A percentile compares a stretch with the other conserved stretches of the same genome.
Conservation (phyloP, 2,113 vertebrate species). For the Cyrtonyx montezumae region DNA sequence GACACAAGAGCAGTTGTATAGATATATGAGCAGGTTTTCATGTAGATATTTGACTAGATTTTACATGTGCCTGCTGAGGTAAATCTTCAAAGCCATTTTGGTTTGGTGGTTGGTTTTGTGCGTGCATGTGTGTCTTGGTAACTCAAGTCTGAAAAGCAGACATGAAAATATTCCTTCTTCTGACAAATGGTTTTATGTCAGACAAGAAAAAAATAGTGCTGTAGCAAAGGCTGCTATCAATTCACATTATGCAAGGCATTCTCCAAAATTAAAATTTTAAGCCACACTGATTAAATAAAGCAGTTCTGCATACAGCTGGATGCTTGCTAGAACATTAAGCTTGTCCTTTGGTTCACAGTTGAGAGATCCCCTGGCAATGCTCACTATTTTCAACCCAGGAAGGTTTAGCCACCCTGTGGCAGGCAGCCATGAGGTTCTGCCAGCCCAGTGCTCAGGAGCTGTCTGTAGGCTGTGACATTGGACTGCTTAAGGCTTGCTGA, state of each 20-base stretch:
- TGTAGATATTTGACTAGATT: not conserved
- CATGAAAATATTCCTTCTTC: not conserved
- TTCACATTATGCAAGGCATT: not conserved
- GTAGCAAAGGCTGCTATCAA: not conserved
- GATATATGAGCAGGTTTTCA: not conserved
- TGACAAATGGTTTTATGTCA: not conserved
- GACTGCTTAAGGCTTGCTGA: not conserved
- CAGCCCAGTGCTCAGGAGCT: not conserved
- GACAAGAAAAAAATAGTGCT: not conserved
- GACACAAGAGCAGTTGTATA: not conserved
- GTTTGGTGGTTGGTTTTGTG: not conserved
- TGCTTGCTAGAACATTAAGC: not conserved
- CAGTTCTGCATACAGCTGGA: not conserved
- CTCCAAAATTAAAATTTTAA: not conserved
- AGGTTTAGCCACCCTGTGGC: accelerated
- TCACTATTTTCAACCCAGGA: not conserved
- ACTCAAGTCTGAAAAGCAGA: not conserved
- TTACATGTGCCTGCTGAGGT: not conserved
- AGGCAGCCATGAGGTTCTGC: not conserved
- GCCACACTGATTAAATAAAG: not conserved
- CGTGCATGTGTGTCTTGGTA: not conserved
- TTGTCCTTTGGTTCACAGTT: not conserved
- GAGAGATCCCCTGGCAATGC: not conserved
- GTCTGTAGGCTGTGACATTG: not conserved
- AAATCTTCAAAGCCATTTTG: not conserved